phyloP scores from a whole-genome alignment of 2,888 invertebrate species.

The Loripinus fragilis region DNA sequence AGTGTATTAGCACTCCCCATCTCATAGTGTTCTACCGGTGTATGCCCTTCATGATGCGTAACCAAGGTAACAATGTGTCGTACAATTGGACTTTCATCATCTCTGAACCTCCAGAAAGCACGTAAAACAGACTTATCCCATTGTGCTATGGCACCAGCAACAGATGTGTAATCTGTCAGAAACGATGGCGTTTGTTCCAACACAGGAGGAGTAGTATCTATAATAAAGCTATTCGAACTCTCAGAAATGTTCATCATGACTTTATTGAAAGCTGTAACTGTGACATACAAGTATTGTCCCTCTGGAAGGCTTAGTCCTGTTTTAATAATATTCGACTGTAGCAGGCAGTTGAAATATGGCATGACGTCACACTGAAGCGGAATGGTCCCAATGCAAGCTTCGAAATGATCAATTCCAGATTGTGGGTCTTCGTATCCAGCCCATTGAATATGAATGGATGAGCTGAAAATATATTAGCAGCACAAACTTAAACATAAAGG shows the following conservation, averaged over 20 bases:
- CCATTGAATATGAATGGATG: conserved; percentile 35
- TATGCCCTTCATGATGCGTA: conserved; percentile 47
- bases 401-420: conserved; percentile 57
- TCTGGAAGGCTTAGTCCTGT: conserved; percentile 35
- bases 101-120: conserved; percentile 40
- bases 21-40: conserved; percentile 39
- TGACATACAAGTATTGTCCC: conserved; percentile 29
- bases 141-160: conserved; percentile 8
- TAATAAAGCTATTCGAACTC: conserved; percentile 41
- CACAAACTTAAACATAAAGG: no score
- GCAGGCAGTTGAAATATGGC: conserved; percentile 25
- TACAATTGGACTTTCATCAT: conserved; percentile 45
- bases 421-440: conserved; percentile 53
- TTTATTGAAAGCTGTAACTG: conserved; percentile 44
- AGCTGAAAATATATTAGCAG: conserved; percentile 35
- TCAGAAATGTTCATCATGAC: conserved; percentile 30
- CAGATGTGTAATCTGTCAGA: neutral
- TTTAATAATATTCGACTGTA: conserved; percentile 30
- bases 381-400: conserved; percentile 52
- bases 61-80: conserved; percentile 37
- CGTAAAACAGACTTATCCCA: conserved; percentile 51
- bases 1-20: conserved; percentile 31
- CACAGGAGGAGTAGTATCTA: conserved; percentile 39
- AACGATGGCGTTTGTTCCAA: conserved; percentile 25
- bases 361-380: conserved; percentile 44